Conservation (phyloP, 2,113 vertebrate species). For the Aythya baeri region DNA sequence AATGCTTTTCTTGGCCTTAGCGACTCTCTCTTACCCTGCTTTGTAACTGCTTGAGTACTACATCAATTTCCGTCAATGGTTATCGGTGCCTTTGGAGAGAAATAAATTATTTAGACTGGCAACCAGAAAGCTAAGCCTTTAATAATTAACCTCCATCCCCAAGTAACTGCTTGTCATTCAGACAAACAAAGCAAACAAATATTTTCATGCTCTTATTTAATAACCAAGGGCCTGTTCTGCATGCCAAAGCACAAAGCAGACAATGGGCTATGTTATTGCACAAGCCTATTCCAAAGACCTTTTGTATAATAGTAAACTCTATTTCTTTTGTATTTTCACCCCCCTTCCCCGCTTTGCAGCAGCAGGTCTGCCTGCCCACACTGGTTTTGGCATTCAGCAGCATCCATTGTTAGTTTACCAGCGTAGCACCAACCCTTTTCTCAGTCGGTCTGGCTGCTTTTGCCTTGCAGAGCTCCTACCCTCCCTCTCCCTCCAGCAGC, state of each 20-base stretch:
- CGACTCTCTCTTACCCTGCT: neutral
- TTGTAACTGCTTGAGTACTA: rapidly evolving
- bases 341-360: neutral
- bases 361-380: neutral
- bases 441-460: neutral
- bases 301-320: neutral
- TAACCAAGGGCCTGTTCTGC: neutral
- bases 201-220: neutral
- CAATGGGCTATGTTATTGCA: neutral
- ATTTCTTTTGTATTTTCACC: neutral
- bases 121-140: neutral
- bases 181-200: neutral
- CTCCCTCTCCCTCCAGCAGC: neutral
- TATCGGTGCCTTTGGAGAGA: neutral
- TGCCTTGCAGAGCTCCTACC: neutral
- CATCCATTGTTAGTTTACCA: neutral
- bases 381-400: neutral
- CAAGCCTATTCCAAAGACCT: neutral
- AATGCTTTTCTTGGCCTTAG: neutral
- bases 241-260: neutral
- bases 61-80: neutral
- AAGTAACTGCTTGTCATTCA: neutral
- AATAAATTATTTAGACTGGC: neutral
- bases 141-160: neutral
- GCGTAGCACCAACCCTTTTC: rapidly evolving